Base-by-base conservation (phyloP, 2,888 invertebrate genomes). In the Drosophila neonasuta region DNA sequence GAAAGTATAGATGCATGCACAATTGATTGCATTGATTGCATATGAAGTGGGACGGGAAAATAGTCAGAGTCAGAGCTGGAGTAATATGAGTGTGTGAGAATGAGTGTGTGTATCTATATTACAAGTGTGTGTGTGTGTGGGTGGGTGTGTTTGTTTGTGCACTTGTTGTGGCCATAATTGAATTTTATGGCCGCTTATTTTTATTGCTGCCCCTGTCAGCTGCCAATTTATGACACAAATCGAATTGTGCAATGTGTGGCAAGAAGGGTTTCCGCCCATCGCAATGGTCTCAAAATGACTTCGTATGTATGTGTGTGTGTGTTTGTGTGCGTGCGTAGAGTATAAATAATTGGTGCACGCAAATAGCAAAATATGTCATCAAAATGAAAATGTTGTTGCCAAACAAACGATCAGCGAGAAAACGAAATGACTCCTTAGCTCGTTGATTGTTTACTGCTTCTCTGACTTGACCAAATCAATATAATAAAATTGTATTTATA, bases 141-240 rank as follows among this genome's bases (percentile, higher is more conserved):
- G 49, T 44, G 34, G 10, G 63, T 58, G 56, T 45, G 66, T 54
- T 63, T 73, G 68, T 72, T 72, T 77, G 74, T 81, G 75, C 75
- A 83, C 78, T 86, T 86, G 73, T 86, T 83, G 86, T 77, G 86
- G 78, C 78, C 62, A 81, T 81, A 86, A 81, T 81, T 81, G 83
- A 81, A 86, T 83, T 81, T 81, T 86, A 86, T 81, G 75, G 78
- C 71, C 83, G 83, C 86, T 83, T 86, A 86, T 86, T 86, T 81
- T 81, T 80, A 83, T 81, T 86, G 75, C 70, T 60, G 56, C 57
- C 68, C 63, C 63, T 49, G 76, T 73, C 86, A 74, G 72, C 65
- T 80, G 81, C 68, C 84, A 81, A 83, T 83, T 80, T 81, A 81
- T 80, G 80, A 64, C 74, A 74, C 68, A 80, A 78, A 86, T 85